Base-by-base conservation (phyloP, 2,888 invertebrate species). In the Limulus polyphemus region DNA sequence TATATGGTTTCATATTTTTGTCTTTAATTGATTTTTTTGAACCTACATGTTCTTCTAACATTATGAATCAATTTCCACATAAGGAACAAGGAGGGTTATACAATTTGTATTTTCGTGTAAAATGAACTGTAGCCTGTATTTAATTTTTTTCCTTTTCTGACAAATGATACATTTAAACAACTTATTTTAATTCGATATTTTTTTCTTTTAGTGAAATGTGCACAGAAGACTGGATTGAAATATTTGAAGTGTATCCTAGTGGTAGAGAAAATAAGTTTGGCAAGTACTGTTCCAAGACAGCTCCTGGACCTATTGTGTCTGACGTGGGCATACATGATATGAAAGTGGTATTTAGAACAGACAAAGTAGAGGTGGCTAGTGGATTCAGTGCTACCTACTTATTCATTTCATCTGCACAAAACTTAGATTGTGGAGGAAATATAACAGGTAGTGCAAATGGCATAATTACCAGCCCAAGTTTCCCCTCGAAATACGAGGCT, bases 351-450 rank as follows among this genome's bases (percentile, higher is more conserved):
- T 83, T 98, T 72, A 89, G 90, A 75, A 90, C 97, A 49, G 89
- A 97, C 76, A 82, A 83, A 47, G 86, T 87, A 69, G 86, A 85
- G 62, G 92, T 94, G 57, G 90, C 87, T 69, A 93, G 92, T 72
- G 98, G 98, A 47, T 99, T 99, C 78, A 93, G 92, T 76, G 98
- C 95, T 13, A 83, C 89, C 72, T 99, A 95, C 77, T 86, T 90
- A 71, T 98, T 97, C 77, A 89, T 94, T 79, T 82, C 84, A 54
- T 88, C 88, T 67, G 88, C 89, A 78, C 86, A 88, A 50, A 88
- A 90, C 75, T 90, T 49, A 67, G 94, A 92, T 78, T 95, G 95
- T 77, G 93, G 94, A 68, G 86, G 88, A 71, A 91, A 93, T 78
- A 87, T 91, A 74, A 90, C 74, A 12, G 70, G 71, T 46, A 71